Base-by-base conservation (phyloP, 2,797 vertebrate genomes). In the Anguilla megastoma region DNA sequence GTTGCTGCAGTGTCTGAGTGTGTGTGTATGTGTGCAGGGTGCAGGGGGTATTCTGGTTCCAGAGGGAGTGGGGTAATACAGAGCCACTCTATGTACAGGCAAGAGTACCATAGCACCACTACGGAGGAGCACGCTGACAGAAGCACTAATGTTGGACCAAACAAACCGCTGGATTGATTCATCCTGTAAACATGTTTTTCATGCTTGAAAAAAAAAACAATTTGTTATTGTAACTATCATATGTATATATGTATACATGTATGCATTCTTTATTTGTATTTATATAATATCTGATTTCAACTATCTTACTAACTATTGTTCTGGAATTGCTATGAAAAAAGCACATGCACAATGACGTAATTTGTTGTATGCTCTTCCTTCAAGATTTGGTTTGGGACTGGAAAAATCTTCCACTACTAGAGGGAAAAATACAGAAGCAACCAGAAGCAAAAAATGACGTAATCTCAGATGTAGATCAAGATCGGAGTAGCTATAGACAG, bases 341-440 rank as follows among this genome's bases (percentile, higher is more conserved):
- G 88, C 86, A 85, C 82, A 87, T 87, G 82, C 88, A 89, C 56
- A 84, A 86, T 82, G 86, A 52, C 56, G 87, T 33, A 89, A 45
- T 41, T 36, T 36, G 24, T 63, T 63, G 27, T 48, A 9, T 84
- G 86, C 36, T 84, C 71, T 71, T 86, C 85, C 85, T 86, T 89
- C 18, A 36, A 86, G 74, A 71, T 82, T 60, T 86, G 41, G 85
- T 76, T n/a, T 76, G 66, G 84, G 52, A 45, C 85, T 84, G 58
- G 45, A 71, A 84, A 85, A 76, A 85, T 69, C 33, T 87, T 36
- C 24, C 30, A 24, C 60, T 85, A 85, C 87, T 71, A 54, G 21
- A 87, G 33, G 56, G 80, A 88, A 58, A 80, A 85, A 30, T 9
- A 24, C 1, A 54, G 45, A 63, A 86, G 63, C 21, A 85, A 56